These are phyloP conservation scores for Brachionus calyciflorus DNA, from an alignment of 1,140 invertebrate species.

Conservation along the genomic window DNA sequence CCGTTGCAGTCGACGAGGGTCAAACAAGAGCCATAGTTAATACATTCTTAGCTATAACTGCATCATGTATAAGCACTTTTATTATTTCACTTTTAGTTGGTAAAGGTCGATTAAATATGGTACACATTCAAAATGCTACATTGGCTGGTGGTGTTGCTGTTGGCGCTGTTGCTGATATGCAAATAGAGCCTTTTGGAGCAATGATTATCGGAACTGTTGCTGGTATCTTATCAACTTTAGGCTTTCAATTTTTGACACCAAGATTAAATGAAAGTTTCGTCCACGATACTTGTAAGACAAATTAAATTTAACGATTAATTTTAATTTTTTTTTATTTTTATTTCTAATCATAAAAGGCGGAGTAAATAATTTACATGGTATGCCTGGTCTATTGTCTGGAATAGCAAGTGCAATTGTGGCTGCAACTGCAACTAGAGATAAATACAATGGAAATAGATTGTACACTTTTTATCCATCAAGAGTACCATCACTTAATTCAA, in stretches of 20 bases:
- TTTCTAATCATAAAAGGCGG: constrained; percentile 82
- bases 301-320: background rate
- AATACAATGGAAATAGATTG: constrained; percentile 52
- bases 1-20: constrained; percentile 68
- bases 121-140: constrained; percentile 64
- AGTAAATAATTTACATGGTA: constrained; percentile 90
- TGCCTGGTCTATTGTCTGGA: constrained; percentile 82
- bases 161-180: constrained; percentile 70
- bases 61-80: constrained; percentile 79
- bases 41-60: constrained; percentile 80
- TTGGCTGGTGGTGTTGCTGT: constrained; percentile 66
- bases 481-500: constrained; percentile 58
- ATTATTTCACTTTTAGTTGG: constrained; percentile 75
- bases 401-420: constrained; percentile 75
- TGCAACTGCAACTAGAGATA: constrained; percentile 58
- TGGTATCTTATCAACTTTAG: constrained; percentile 76
- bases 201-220: constrained; percentile 76
- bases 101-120: constrained; percentile 50
- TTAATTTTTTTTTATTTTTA: constrained; percentile 51
- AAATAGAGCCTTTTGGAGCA: constrained; percentile 80
- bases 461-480: constrained; percentile 63
- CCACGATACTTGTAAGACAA: constrained; percentile 17
- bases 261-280: constrained; percentile 47
- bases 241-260: constrained; percentile 81
- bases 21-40: constrained; percentile 84